Base-by-base conservation (phyloP, 2,113 vertebrate genomes). In the Ancistrus triradiatus region DNA sequence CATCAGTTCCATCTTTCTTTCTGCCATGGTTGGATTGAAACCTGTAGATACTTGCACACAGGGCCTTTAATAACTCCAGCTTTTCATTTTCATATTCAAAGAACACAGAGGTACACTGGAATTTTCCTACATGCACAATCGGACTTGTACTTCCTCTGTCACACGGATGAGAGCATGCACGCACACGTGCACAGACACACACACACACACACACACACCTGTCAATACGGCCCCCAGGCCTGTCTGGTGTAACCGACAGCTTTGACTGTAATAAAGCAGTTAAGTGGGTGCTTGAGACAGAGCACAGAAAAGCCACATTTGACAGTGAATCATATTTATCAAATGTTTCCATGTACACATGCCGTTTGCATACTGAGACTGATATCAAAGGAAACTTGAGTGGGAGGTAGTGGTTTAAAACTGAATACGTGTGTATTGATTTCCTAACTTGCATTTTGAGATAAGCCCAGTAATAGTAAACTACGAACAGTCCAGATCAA, bases 51-150 rank as follows among this genome's bases (percentile, higher is more conserved):
- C 63, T 66, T 57, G 52, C 43, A 65, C 13, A 6, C 15, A 37
- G 33, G 27, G 31, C 1, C 2, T n/a, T 49, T 48, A 57, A 66
- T 65, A 57, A 58, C 43, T 66, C 43, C 35, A 57, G 52, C 52
- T 57, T 57, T 58, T 35, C 21, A 49, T 66, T 57, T 65, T 66
- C 43, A 57, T 48, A 48, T 57, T 57, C 31, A 66, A 57, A 65
- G 42, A 63, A 19, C 51, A 14, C 38, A 22, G 18, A 66, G 31
- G 44, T 25, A 48, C 43, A 40, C 21, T 40, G 52, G 63, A n/a
- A 37, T 65, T 65, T 65, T 51, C 63, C 51, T 27, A 38, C 63
- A 57, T 4, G 22, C 19, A 47, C 31, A 47, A 43, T 37, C 50
- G 37, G 9, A 46, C 25, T 15, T 50, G 2, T 21, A 35, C 38